These are phyloP conservation scores for Periplaneta americana DNA, from an alignment of 1,140 invertebrate genomes.

Conservation along the genomic window DNA sequence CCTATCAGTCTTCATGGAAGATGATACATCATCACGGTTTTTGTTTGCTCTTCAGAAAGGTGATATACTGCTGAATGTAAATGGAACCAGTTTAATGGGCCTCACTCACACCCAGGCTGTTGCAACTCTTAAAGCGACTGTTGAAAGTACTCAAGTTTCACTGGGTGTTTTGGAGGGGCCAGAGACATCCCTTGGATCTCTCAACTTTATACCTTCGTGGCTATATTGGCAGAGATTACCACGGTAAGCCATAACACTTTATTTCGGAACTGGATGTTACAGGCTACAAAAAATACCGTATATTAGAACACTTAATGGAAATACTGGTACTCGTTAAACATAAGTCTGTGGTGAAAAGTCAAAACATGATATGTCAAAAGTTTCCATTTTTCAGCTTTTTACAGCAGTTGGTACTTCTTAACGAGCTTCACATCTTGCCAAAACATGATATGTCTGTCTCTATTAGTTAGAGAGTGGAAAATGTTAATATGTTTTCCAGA, in stretches of 20 bases:
- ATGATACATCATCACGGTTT: too few species aligned
- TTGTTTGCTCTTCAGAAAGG: constrained; percentile 42
- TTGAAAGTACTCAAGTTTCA: constrained; percentile 33
- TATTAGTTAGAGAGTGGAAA: too few species aligned
- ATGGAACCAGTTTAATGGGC: constrained; percentile 38
- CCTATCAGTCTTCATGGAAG: too few species aligned
- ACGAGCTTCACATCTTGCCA: too few species aligned
- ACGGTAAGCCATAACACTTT: constrained; percentile 32
- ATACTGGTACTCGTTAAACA: too few species aligned
- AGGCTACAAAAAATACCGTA: background rate
- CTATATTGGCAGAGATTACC: constrained; percentile 47
- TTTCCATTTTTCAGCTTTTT: too few species aligned
- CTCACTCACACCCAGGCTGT: constrained; percentile 44
- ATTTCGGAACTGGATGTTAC: too few species aligned
- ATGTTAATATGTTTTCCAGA: too few species aligned
- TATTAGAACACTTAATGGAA: background rate
- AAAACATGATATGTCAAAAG: too few species aligned
- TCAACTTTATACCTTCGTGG: constrained; percentile 46
- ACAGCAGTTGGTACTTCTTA: too few species aligned
- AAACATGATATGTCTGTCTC: too few species aligned
- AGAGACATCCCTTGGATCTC: constrained; percentile 37
- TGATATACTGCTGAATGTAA: constrained; percentile 43
- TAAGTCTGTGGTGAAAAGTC: too few species aligned
- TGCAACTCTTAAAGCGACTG: constrained; percentile 38
- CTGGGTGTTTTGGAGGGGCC: constrained; percentile 42